Base-by-base conservation (phyloP, 2,888 invertebrate genomes). In the Brachylomia viminalis region DNA sequence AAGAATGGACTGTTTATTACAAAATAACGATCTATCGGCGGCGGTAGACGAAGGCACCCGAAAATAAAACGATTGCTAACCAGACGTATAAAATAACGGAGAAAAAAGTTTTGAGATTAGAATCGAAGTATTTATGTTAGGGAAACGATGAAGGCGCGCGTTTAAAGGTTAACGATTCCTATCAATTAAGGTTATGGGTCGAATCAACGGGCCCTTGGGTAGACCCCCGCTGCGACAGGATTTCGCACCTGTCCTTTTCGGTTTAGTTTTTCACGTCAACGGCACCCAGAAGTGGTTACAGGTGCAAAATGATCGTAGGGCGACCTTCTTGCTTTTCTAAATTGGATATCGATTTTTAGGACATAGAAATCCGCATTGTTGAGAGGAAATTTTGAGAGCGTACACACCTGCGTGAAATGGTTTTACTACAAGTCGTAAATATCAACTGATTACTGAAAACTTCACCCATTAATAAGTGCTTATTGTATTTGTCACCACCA, bases 161-260 rank as follows among this genome's bases (percentile, higher is more conserved):
- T 93, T 95, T 95, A 95, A 95, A 95, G 96, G 94, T 95, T 95
- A 96, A 95, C 96, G 96, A 96, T 96, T 95, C 93, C 96, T 96
- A 96, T 96, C 96, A 96, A 96, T 96, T 96, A 96, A 95, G 95
- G 96, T 96, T 96, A 95, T 95, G 94, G 95, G 94, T 92, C 91
- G 93, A 94, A 91, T 92, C 93, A 95, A 90, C 88, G 92, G 85
- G 89, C 92, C 88, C 85, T 84, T 83, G 85, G 87, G 92, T 77
- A 70, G 93, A 94, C 95, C 95, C 96, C 96, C 95, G 91, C 93
- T 90, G 95, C 80, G 95, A 84, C 87, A 93, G 92, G 95, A 96
- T 96, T 95, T 96, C 94, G 94, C 95, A 95, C 95, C 95, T 95
- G 94, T 94, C 94, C 91, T 90, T 92, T 90, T 92, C 87, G 92